Evolutionary conservation across 1,140 invertebrate genomes (phyloP).

Genomic region (Aethina tumida): DNA sequence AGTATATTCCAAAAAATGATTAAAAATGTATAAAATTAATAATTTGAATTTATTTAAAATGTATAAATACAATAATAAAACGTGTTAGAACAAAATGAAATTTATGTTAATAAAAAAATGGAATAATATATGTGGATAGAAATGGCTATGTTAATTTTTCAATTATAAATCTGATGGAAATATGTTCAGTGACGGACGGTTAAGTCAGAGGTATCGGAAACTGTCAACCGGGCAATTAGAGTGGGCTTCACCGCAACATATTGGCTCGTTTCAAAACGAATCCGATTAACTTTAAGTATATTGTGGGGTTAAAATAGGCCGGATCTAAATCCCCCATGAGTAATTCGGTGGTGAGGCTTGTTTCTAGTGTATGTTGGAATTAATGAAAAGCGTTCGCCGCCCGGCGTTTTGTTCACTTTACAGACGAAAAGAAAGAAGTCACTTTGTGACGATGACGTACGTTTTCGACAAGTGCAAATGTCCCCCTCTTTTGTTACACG

Average conservation of each 20-base stretch:
- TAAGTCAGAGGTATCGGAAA: too few relatives aligned
- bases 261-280: slow-evolving; percentile 29
- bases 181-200: too few relatives aligned
- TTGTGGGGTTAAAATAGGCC: slow-evolving; percentile 33
- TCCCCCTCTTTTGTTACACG: slow-evolving; percentile 32
- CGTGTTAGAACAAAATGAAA: too few relatives aligned
- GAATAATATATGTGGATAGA: too few relatives aligned
- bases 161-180: too few relatives aligned
- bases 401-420: slow-evolving; percentile 7
- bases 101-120: too few relatives aligned
- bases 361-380: slow-evolving; percentile 32
- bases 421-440: too few relatives aligned
- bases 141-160: too few relatives aligned
- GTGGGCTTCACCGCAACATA: slow-evolving; percentile 19
- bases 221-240: slow-evolving; percentile 19
- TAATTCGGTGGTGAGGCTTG: slow-evolving; percentile 33
- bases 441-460: too few relatives aligned
- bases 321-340: slow-evolving; percentile 32
- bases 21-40: not conserved
- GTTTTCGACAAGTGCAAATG: slow-evolving; percentile 35
- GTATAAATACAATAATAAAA: too few relatives aligned
- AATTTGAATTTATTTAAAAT: too few relatives aligned
- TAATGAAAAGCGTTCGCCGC: slow-evolving; percentile 31
- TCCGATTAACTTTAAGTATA: slow-evolving; percentile 34
- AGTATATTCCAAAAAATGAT: slow-evolving; percentile 1